phyloP scores from a whole-genome alignment of 2,888 invertebrate species.

The Tholera decimalis region DNA sequence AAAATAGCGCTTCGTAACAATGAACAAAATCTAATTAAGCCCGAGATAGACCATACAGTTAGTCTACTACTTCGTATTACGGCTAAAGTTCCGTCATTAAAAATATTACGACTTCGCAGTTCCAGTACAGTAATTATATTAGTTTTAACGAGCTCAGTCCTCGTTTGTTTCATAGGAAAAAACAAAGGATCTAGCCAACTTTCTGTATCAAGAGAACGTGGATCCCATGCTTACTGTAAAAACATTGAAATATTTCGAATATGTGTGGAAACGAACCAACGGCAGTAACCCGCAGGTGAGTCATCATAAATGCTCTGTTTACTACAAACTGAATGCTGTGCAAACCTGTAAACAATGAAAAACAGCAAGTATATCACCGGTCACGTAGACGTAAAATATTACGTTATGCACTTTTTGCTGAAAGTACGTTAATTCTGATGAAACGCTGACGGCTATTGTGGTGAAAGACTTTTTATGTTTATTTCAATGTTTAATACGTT shows the following conservation, averaged over 20 bases:
- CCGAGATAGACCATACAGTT: slow-evolving; percentile 49
- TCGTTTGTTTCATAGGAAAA: slow-evolving; percentile 81
- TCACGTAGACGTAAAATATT: slow-evolving; percentile 51
- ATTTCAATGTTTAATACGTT: slow-evolving; percentile 49
- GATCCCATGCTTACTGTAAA: slow-evolving; percentile 82
- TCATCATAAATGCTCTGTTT: slow-evolving; percentile 41
- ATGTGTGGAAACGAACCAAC: slow-evolving; percentile 89
- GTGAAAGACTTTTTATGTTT: slow-evolving; percentile 40
- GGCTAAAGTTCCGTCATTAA: slow-evolving; percentile 79
- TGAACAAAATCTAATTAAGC: slow-evolving; percentile 63
- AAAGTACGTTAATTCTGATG: slow-evolving; percentile 50
- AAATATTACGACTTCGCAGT: slow-evolving; percentile 75
- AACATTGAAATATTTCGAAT: slow-evolving; percentile 89
- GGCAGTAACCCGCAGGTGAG: slow-evolving; percentile 88
- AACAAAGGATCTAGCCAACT: slow-evolving; percentile 85
- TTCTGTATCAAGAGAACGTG: slow-evolving; percentile 86
- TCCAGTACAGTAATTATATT: slow-evolving; percentile 76
- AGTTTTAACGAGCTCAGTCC: slow-evolving; percentile 80
- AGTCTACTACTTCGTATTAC: slow-evolving; percentile 56
- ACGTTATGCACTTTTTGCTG: slow-evolving; percentile 50
- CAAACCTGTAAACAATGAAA: slow-evolving; percentile 40
- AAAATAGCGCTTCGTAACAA: slow-evolving; percentile 41
- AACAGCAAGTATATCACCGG: slow-evolving; percentile 37
- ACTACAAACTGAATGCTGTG: slow-evolving; percentile 19
- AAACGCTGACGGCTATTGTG: slow-evolving; percentile 50